Evolutionary conservation across 2,113 vertebrate species (phyloP).

Genomic region (Brachypodius melanocephalos): DNA sequence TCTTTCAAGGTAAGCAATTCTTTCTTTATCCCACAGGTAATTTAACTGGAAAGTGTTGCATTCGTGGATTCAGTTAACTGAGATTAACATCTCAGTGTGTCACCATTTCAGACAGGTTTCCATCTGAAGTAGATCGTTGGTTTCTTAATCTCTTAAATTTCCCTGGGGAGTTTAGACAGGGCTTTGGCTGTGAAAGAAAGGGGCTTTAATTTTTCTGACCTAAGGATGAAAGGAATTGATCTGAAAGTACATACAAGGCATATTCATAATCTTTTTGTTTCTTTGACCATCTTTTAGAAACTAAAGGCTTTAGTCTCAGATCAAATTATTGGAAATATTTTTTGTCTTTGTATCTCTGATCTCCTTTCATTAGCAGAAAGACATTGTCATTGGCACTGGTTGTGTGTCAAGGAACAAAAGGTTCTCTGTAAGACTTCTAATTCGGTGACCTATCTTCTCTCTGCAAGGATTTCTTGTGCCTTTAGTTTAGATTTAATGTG

Average conservation of each 20-base stretch:
- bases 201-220: background rate
- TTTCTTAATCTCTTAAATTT: background rate
- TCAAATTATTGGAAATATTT: background rate
- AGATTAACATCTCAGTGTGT: slow-evolving; percentile 10
- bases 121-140: background rate
- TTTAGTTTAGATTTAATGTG: background rate
- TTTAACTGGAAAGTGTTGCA: background rate
- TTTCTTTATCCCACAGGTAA: background rate
- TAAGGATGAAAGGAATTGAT: background rate
- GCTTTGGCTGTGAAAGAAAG: background rate
- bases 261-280: background rate
- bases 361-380: background rate
- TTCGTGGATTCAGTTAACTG: background rate
- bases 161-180: background rate
- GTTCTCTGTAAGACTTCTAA: background rate
- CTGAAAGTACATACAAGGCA: background rate
- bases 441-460: background rate
- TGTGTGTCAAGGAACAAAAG: background rate
- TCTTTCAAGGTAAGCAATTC: background rate
- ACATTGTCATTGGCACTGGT: background rate
- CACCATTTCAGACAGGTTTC: background rate
- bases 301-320: background rate
- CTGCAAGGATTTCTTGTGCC: background rate
- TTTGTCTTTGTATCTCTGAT: background rate
- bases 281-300: background rate